Base-by-base conservation (phyloP, 53 echinoderm and acorn worm species). In the Antedon mediterranea region DNA sequence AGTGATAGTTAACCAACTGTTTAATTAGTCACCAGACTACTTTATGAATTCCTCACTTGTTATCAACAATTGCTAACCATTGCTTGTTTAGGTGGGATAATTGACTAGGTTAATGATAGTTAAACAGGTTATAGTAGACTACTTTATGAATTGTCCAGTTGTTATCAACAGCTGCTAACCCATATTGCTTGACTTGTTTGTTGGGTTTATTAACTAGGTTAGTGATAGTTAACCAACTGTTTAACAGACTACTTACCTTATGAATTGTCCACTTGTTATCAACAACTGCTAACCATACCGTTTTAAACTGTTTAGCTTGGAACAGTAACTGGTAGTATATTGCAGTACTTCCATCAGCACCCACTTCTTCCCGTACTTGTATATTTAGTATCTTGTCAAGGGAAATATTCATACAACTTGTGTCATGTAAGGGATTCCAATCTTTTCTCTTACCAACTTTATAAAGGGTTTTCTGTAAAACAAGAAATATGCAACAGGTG, bases 201-300 rank as follows among this genome's bases (percentile, higher is more conserved):
- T n/a, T n/a, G n/a, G n/a, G n/a, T n/a, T n/a, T n/a, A n/a, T n/a
- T n/a, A n/a, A n/a, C n/a, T n/a, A n/a, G n/a, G n/a, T n/a, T n/a
- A n/a, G n/a, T n/a, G n/a, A n/a, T n/a, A n/a, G n/a, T n/a, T n/a
- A n/a, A n/a, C n/a, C n/a, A n/a, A n/a, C n/a, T n/a, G n/a, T n/a
- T n/a, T n/a, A n/a, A n/a, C n/a, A n/a, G n/a, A n/a, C n/a, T n/a
- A 29, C 81, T 32, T 72, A 94, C 97, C 97, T 82, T 92, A 75
- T 92, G 87, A 28, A 97, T 89, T 44, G 86, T 81, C 80, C 85
- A 81, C 8, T 79, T 72, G 80, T 83, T 81, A 37, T 84, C 89
- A 75, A 94, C 72, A 7, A 97, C 84, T 0, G 85, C 88, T 6
- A 87, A 81, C 97, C 97, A 97, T 5, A 92, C 90, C 0, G 97